phyloP scores from a whole-genome alignment of 2,113 vertebrate genomes.

The Semicossyphus pulcher region DNA sequence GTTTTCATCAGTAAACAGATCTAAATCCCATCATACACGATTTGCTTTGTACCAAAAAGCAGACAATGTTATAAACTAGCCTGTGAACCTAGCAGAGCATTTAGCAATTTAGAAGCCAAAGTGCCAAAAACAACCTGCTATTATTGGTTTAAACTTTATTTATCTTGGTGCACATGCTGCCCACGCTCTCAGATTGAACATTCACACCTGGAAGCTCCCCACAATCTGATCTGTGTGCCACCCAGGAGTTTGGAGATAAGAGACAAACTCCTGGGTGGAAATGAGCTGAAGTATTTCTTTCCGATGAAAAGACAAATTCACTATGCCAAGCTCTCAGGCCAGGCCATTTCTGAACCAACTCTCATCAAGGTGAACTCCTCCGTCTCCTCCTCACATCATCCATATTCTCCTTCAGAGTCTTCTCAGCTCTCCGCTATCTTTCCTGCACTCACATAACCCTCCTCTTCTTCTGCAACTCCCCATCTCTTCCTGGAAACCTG shows the following conservation, averaged over 20 bases:
- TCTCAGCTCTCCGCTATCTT: slow-evolving; percentile 14
- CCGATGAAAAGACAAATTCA: slow-evolving; percentile 12
- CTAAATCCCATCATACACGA: no score
- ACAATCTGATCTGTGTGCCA: not conserved
- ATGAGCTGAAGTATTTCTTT: not conserved
- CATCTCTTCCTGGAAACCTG: slow-evolving; percentile 50
- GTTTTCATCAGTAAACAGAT: no score
- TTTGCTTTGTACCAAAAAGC: no score
- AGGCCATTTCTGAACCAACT: slow-evolving; percentile 1
- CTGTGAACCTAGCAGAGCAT: no score
- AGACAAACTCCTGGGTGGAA: not conserved
- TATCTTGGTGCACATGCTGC: not conserved
- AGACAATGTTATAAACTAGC: no score
- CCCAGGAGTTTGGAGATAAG: not conserved
- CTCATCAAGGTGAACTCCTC: not conserved
- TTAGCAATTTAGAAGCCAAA: no score
- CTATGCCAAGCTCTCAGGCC: not conserved
- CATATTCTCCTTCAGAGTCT: slow-evolving; percentile 11
- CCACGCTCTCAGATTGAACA: not conserved
- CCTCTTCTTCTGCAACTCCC: slow-evolving; percentile 1
- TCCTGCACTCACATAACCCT: slow-evolving; percentile 3
- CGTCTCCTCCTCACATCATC: not conserved
- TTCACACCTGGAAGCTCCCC: not conserved
- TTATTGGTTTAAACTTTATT: no score
- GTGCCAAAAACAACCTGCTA: no score